Base-by-base conservation (phyloP, 1,140 invertebrate species). In the Plutomurus gul region DNA sequence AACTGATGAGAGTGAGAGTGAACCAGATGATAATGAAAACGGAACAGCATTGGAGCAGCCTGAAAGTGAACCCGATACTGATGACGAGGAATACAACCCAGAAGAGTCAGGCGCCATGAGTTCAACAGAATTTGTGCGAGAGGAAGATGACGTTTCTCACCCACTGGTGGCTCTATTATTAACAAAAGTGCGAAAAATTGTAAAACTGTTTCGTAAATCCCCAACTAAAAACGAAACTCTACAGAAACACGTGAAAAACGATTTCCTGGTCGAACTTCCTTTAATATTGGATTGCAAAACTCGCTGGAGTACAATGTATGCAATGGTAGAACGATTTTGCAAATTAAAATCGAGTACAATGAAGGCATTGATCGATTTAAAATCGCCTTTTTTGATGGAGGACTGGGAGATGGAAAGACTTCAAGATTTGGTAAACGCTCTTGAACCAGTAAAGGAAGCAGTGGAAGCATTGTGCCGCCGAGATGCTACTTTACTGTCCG, bases 181-280 rank as follows among this genome's bases (percentile, higher is more conserved):
- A 4, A 18, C 18, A 36, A 72, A 71, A 65, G 37, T 71, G 1
- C 46, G 76, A 43, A 72, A 7, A 10, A 72, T 78, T 30, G 43
- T 72, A 1, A 71, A 51, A 47, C 5, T 78, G 36, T 78, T 78
- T 22, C 10, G 25, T n/a, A 16, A 30, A 43, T 78, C 76, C 20
- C 60, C 76, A 5, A 8, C 72, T 1, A 78, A 78, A 78, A 49
- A 71, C 49, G 65, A 72, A n/a, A 18, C 22, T 2, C 65, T 78
- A 2, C 39, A 71, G 30, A 25, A 6, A 10, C 30, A 72, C 37
- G 39, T 71, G 4, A 30, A 5, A 36, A 30, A 22, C 7, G 76
- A 71, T 10, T 16, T 27, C 18, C 8, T 4, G 1, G 72, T 46
- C 27, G 39, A 78, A 27, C n/a, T 47, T 3, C 3, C 25, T 1